Evolutionary conservation across 2,888 invertebrate genomes (phyloP), one percentile per base, ranked within the genome.

Genomic region (Andrena camellia): DNA sequence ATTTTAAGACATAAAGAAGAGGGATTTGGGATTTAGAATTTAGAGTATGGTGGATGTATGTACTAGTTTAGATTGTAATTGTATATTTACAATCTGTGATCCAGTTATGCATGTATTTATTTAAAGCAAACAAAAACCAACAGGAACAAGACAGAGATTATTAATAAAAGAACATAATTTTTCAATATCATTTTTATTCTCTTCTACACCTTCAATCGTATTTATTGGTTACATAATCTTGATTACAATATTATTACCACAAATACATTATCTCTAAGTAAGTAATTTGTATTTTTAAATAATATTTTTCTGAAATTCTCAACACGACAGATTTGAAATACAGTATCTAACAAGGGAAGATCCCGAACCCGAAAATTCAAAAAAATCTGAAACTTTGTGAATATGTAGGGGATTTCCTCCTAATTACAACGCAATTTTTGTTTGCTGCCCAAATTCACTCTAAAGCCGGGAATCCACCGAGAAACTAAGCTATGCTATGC

Each of bases 131-230:
- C 2, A 67, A 79, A 78, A 67, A 71, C 54, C 31, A 69, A 81
- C 29, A 66, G 7, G 31, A 71, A 2, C 17, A 33, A 68, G 8
- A 54, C 35, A 78, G 17, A 63, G 63, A 78, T 63, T 62, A 67
- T 78, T 70, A 89, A 88, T 88, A 88, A 86, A 89, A 76, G 64
- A 70, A 42, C 76, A 71, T 80, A 80, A 86, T 86, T 88, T 86
- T 88, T 85, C 70, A 78, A 76, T 23, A 72, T 78, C 50, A 60
- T 81, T 42, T 42, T 85, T 83, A 76, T 86, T 84, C n/a, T 60
- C 57, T 5, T 74, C 62, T 50, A 70, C 20, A 26, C 31, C 62
- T 77, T 13, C 6, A 52, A 35, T 62, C 2, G 42, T 54, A 66
- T 42, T 59, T 67, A 6, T 71, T 66, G 60, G 1, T 54, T 17